phyloP scores from a whole-genome alignment of 1,140 invertebrate species.

The Lordiphosa collinella region DNA sequence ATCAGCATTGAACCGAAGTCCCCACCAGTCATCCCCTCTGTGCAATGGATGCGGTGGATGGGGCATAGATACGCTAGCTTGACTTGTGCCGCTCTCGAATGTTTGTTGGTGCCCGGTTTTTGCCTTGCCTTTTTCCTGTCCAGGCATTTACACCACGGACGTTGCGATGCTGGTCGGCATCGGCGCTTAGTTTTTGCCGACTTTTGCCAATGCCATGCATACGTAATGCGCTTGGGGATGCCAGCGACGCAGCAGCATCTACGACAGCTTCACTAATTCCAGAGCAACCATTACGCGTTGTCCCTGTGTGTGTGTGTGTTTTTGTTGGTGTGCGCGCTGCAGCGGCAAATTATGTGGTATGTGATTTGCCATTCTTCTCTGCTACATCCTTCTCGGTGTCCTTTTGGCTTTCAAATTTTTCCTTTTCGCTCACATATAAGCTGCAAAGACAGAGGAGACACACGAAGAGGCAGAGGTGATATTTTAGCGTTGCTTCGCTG shows the following conservation, averaged over 20 bases:
- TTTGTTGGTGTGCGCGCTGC: conserved; percentile 46
- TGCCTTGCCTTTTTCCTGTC: conserved; percentile 33
- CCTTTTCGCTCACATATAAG: conserved; percentile 17
- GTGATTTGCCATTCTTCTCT: conserved; percentile 62
- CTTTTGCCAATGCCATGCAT: conserved; percentile 63
- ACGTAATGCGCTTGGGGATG: conserved; percentile 71
- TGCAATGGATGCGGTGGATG: not conserved
- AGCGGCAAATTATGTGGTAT: conserved; percentile 75
- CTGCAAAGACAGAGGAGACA: conserved; percentile 18
- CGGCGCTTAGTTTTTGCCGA: conserved; percentile 8
- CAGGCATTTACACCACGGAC: conserved; percentile 63
- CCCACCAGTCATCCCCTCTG: conserved; percentile 12
- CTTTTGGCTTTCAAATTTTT: conserved; percentile 47
- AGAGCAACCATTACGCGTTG: conserved; percentile 35
- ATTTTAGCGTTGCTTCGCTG: conserved; percentile 41
- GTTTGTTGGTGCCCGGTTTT: conserved; percentile 7
- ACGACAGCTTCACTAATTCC: conserved; percentile 60
- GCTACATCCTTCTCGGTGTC: conserved; percentile 11
- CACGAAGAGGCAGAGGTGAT: conserved; percentile 34
- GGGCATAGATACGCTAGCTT: conserved; percentile 28
- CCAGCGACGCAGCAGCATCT: conserved; percentile 25
- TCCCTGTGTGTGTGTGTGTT: conserved; percentile 20
- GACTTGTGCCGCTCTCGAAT: conserved; percentile 33
- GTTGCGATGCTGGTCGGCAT: conserved; percentile 35
- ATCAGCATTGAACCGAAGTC: conserved; percentile 61